Conservation (phyloP, 2,888 invertebrate species). For the Villa cingulata region DNA sequence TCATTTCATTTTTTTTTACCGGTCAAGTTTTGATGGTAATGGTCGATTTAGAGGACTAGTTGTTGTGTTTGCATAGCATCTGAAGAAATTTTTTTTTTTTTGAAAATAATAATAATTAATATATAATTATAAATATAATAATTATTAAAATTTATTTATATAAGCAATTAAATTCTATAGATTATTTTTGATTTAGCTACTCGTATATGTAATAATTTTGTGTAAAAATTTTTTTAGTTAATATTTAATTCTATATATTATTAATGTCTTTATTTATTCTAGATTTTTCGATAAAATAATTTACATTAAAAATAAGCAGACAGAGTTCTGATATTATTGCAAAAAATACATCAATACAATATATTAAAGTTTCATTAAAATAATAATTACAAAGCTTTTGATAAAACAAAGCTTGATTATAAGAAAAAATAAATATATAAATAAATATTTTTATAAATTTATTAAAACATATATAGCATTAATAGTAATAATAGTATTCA, state of each 20-base stretch:
- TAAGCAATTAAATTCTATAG: too few relatives aligned
- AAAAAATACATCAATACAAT: neutral
- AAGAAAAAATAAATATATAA: too few relatives aligned
- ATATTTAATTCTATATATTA: too few relatives aligned
- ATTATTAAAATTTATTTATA: too few relatives aligned
- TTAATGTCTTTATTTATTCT: neutral
- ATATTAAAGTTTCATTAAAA: too few relatives aligned
- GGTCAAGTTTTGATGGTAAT: constrained; percentile 37
- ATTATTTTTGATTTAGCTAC: too few relatives aligned
- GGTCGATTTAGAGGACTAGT: constrained; percentile 34
- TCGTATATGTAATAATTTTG: too few relatives aligned
- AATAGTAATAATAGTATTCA: constrained; percentile 8
- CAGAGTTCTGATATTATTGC: constrained; percentile 4
- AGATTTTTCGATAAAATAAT: too few relatives aligned
- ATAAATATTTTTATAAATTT: too few relatives aligned
- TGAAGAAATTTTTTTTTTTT: constrained; percentile 2
- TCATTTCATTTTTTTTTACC: constrained; percentile 27
- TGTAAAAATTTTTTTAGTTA: too few relatives aligned
- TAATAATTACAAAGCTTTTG: neutral
- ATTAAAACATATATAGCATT: constrained; percentile 10
- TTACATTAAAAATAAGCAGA: neutral
- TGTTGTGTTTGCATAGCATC: constrained; percentile 25
- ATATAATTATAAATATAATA: neutral
- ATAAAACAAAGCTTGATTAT: neutral
- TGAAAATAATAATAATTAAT: neutral